Percentiles rank a stretch among this genome's conserved stretches.
Conservation (phyloP, 2,797 vertebrate species). For the Valencia hispanica region DNA sequence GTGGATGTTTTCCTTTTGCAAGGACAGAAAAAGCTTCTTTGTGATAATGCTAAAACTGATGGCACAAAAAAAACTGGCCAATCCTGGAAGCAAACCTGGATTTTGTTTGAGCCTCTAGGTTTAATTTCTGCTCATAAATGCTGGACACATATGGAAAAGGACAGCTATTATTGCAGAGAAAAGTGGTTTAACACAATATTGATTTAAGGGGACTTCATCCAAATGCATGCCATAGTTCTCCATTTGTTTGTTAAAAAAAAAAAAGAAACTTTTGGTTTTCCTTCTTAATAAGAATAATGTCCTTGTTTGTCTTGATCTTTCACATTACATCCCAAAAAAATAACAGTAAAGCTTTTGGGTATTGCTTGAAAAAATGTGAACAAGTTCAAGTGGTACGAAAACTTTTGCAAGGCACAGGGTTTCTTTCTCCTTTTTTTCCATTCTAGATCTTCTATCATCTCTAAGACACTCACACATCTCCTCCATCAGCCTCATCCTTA, state of each 20-base stretch:
- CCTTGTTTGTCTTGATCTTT: background rate
- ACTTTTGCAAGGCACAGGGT: background rate
- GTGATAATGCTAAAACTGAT: background rate
- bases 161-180: background rate
- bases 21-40: background rate
- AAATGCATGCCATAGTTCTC: background rate
- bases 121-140: background rate
- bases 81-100: background rate
- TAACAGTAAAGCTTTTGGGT: background rate
- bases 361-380: background rate
- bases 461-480: background rate
- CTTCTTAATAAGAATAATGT: background rate
- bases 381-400: background rate
- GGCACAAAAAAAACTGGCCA: background rate
- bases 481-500: constrained; percentile 25
- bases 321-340: background rate
- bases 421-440: background rate
- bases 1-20: background rate
- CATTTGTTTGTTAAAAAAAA: background rate
- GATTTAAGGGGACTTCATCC: background rate
- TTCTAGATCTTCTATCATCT: background rate
- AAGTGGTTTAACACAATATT: background rate
- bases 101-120: background rate
- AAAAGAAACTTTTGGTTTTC: background rate
- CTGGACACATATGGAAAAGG: background rate